Percentiles rank a stretch among this genome's conserved stretches.
Evolutionary conservation across 2,888 invertebrate species (phyloP).

Genomic region (Pammene aurita): DNA sequence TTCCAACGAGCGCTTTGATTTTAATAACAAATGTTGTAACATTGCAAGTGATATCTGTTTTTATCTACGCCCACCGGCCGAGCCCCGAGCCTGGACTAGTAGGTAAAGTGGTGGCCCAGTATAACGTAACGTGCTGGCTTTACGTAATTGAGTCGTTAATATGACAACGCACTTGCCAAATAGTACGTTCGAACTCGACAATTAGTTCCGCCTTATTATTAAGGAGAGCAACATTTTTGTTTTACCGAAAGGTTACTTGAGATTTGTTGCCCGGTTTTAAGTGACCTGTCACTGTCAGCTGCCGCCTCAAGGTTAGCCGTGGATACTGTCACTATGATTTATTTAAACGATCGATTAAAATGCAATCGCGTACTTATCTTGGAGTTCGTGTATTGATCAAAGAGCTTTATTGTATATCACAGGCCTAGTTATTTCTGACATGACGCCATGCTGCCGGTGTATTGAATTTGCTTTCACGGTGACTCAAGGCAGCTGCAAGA

Average conservation of each 20-base stretch:
- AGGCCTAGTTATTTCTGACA: constrained; percentile 4
- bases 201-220: constrained; percentile 74
- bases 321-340: constrained; percentile 53
- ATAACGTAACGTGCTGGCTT: constrained; percentile 66
- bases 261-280: constrained; percentile 53
- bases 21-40: constrained; percentile 57
- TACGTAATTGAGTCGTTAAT: constrained; percentile 69
- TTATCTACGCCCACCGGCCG: constrained; percentile 55
- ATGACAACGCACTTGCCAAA: constrained; percentile 66
- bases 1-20: constrained; percentile 59
- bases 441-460: not conserved
- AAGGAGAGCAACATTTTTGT: constrained; percentile 66
- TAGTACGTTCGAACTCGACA: constrained; percentile 58
- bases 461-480: not conserved
- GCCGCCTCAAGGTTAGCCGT: constrained; percentile 69
- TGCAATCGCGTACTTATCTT: constrained; percentile 17
- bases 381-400: constrained; percentile 7
- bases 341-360: constrained; percentile 27
- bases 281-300: constrained; percentile 66
- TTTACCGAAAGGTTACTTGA: constrained; percentile 59
- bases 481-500: constrained; percentile 6
- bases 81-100: constrained; percentile 48
- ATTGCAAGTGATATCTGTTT: constrained; percentile 60
- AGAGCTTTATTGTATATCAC: not conserved
- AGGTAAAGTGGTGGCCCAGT: constrained; percentile 56